phyloP scores from a whole-genome alignment of 2,888 invertebrate species.

The Endomychus coccineus region DNA sequence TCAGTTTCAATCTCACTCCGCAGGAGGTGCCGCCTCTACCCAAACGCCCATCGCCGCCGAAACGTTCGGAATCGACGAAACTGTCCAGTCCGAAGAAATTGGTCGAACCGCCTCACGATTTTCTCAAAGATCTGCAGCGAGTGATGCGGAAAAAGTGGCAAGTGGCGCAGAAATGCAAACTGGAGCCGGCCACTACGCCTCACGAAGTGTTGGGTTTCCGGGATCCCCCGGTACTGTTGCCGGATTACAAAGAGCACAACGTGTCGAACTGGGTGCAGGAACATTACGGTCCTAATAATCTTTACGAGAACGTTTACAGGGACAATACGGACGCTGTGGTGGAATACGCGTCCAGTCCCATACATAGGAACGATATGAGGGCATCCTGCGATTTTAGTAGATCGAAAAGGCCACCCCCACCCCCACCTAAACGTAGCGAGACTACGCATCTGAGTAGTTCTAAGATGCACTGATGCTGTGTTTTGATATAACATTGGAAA shows the following conservation, averaged over 20 bases:
- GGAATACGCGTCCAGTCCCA: constrained; percentile 44
- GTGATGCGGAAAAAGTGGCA: constrained; percentile 93
- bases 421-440: constrained; percentile 83
- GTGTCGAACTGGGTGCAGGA: constrained; percentile 87
- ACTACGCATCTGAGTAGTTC: constrained; percentile 68
- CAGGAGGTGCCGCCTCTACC: constrained; percentile 54
- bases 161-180: constrained; percentile 85
- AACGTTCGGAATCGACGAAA: constrained; percentile 66
- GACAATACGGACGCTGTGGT: constrained; percentile 43
- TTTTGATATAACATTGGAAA: constrained; percentile 17
- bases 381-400: constrained; percentile 23
- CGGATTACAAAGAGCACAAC: constrained; percentile 72
- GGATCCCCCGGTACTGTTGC: constrained; percentile 64
- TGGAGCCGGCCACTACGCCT: constrained; percentile 80
- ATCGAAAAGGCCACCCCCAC: constrained; percentile 71
- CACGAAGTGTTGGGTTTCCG: constrained; percentile 87
- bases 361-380: constrained; percentile 29
- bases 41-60: constrained; percentile 66
- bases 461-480: constrained; percentile 40
- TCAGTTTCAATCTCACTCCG: constrained; percentile 54
- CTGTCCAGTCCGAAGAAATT: constrained; percentile 71
- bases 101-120: constrained; percentile 71
- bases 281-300: constrained; percentile 68
- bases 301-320: constrained; percentile 70
- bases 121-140: constrained; percentile 80